A percentile compares a stretch with the other conserved stretches of the same genome.
Evolutionary conservation across 2,888 invertebrate species (phyloP).

Genomic region (Ypsolopha scabrella): DNA sequence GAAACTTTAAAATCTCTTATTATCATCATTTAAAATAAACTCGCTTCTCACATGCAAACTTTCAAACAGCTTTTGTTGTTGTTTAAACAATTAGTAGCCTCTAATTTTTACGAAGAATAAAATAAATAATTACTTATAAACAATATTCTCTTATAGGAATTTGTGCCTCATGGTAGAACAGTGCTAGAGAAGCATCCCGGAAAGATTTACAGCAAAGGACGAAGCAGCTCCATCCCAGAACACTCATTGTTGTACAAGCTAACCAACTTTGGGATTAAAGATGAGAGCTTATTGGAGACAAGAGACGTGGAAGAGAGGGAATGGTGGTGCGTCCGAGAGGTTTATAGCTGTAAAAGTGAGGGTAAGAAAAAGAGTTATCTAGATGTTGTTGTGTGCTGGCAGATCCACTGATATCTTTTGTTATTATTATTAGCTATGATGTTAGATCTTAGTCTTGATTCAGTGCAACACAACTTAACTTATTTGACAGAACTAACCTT

Average conservation of each 20-base stretch:
- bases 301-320: slow-evolving; percentile 72
- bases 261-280: slow-evolving; percentile 81
- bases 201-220: slow-evolving; percentile 65
- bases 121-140: background rate
- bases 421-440: too few species aligned
- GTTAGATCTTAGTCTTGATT: too few species aligned
- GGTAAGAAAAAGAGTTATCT: slow-evolving; percentile 21
- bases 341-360: slow-evolving; percentile 36
- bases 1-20: too few species aligned
- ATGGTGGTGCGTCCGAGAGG: slow-evolving; percentile 60
- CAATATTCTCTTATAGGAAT: slow-evolving; percentile 75
- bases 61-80: too few species aligned
- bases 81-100: too few species aligned
- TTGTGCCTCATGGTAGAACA: slow-evolving; percentile 88
- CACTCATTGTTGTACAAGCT: slow-evolving; percentile 78
- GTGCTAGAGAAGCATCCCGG: slow-evolving; percentile 83
- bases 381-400: too few species aligned
- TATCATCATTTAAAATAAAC: too few species aligned
- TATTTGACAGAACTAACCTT: too few species aligned
- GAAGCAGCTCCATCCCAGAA: slow-evolving; percentile 68
- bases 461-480: too few species aligned
- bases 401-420: too few species aligned
- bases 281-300: slow-evolving; percentile 71
- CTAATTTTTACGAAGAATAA: background rate
- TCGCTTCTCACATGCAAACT: too few species aligned